Conservation (phyloP, 2,113 vertebrate species). For the Gavia stellata region DNA sequence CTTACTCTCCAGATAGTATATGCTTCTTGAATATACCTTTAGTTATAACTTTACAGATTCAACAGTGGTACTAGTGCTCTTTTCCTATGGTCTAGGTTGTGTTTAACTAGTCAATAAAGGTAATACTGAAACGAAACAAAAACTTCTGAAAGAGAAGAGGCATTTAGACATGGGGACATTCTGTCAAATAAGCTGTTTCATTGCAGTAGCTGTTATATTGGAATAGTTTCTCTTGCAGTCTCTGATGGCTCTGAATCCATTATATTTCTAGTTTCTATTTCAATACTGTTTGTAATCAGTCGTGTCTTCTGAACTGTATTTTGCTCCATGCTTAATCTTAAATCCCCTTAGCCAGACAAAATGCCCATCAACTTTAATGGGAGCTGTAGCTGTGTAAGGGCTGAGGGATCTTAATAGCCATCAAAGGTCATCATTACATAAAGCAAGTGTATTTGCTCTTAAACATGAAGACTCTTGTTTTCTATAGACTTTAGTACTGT, state of each 20-base stretch:
- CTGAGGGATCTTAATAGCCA: constrained; percentile 12
- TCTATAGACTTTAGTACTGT: neutral
- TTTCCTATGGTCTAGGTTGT: neutral
- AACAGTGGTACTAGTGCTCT: neutral
- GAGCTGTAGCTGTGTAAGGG: constrained; percentile 12
- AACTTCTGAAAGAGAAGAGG: neutral
- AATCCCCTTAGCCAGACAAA: constrained; percentile 51
- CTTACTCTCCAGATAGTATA: neutral
- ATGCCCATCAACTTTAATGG: constrained; percentile 33
- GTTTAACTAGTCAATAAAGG: neutral
- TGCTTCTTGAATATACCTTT: neutral
- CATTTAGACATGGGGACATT: neutral
- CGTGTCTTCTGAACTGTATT: constrained; percentile 4
- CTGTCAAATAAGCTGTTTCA: constrained; percentile 3
- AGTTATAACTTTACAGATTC: neutral
- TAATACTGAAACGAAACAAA: neutral
- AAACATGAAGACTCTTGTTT: neutral
- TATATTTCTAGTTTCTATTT: constrained; percentile 24
- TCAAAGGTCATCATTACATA: constrained; percentile 16
- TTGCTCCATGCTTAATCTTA: neutral
- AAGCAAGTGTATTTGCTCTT: constrained; percentile 1
- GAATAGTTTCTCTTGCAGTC: constrained; percentile 10
- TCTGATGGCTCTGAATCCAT: neutral
- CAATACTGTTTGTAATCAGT: constrained; percentile 17
- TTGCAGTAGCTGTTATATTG: constrained; percentile 6